Percentiles rank a stretch among this genome's conserved stretches.
Evolutionary conservation across 2,888 invertebrate species (phyloP).

Genomic region (Aphrophora alni): DNA sequence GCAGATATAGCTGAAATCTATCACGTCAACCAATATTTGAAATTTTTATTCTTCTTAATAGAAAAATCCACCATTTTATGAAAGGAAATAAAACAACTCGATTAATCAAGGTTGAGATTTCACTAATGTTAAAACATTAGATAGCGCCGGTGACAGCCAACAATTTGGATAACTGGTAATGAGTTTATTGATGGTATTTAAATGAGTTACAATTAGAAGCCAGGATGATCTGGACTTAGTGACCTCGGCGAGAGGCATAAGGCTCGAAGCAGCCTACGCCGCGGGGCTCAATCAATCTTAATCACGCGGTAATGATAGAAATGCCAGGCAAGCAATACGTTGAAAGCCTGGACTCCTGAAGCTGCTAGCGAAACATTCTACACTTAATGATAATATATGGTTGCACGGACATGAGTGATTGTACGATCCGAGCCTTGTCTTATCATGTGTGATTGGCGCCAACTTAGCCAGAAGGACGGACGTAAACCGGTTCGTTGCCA

Average conservation of each 20-base stretch:
- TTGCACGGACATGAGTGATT: neutral
- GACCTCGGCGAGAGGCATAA: neutral
- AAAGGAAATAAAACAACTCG: neutral
- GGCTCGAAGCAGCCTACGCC: too few species aligned
- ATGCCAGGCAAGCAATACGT: neutral
- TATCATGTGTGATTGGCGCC: neutral
- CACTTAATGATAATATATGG: slow-evolving; percentile 9
- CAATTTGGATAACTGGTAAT: neutral
- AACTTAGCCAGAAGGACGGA: neutral
- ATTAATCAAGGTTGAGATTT: neutral
- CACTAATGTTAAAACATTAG: neutral
- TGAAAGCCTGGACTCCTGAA: neutral
- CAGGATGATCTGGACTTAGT: neutral
- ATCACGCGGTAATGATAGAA: slow-evolving; percentile 6
- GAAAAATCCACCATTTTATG: too few species aligned
- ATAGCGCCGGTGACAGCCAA: neutral
- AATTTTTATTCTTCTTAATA: too few species aligned
- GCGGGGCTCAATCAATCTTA: neutral
- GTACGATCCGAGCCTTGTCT: neutral
- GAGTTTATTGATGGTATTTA: neutral
- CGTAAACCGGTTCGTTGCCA: neutral
- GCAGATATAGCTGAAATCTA: too few species aligned
- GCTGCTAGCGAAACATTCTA: slow-evolving; percentile 2
- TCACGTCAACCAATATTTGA: too few species aligned
- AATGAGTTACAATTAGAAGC: neutral